Evolutionary conservation across 2,888 invertebrate genomes (phyloP), one percentile per base, ranked within the genome.

Genomic region (Sympetrum striolatum): DNA sequence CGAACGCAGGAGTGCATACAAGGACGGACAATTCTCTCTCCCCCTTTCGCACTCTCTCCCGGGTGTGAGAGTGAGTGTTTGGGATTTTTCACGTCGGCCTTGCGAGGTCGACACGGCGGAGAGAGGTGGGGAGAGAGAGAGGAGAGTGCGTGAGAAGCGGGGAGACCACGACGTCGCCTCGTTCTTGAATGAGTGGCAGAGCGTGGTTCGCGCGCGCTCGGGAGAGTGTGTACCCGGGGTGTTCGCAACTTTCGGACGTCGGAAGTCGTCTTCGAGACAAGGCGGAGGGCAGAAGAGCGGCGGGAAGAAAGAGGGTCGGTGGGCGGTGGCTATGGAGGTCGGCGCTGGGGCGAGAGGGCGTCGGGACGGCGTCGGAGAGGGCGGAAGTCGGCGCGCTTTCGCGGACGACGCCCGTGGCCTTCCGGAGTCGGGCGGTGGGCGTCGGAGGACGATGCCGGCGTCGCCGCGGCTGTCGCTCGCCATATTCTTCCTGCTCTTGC

Each of bases 361-460:
- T 86, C 64, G 60, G 39, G 60, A 58, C 58, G 86, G 22, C 37
- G 58, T 22, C 6, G 60, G 22, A 10, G 39, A 48, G 1, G 86
- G n/a, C 15, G 82, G 82, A 58, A 48, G 53, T n/a, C 6, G 31
- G 15, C 37, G 37, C 39, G 44, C 22, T 18, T 39, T 39, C 22
- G 81, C 81, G 39, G 48, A 15, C 48, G 81, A 18, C 37, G 44
- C 92, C 92, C 37, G 92, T 92, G 81, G 22, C 31, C 73, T 73
- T 73, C 73, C 58, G 82, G 81, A 44, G 90, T 90, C 80, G 58
- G 31, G 35, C 82, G 39, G 82, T 31, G 79, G 37, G 25, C 44
- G 90, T 53, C 60, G 80, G 31, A 91, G 91, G 90, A 90, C 93
- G 93, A 93, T 93, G 93, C 93, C 93, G 25, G 39, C n/a, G 81